phyloP scores from a whole-genome alignment of 53 echinoderm and acorn worm species.

The Paracentrotus lividus region DNA sequence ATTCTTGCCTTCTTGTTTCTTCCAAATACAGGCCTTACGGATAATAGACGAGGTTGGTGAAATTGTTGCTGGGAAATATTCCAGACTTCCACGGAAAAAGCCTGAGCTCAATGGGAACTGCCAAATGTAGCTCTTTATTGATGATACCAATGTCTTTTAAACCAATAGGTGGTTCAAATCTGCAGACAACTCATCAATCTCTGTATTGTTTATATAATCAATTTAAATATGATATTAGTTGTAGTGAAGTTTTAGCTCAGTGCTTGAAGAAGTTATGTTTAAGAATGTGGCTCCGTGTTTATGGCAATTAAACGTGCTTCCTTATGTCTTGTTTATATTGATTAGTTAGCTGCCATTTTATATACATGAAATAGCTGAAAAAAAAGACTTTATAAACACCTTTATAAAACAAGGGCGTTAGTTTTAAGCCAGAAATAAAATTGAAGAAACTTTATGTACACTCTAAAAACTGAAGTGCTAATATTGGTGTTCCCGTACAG shows the following conservation, averaged over 20 bases:
- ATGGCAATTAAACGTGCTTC: neutral
- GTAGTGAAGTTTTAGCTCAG: neutral
- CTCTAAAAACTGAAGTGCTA: too few species aligned
- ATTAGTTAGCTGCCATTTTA: neutral
- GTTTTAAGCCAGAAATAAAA: neutral
- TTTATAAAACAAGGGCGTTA: too few species aligned
- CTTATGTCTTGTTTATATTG: neutral
- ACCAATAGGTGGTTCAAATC: neutral
- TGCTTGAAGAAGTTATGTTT: too few species aligned
- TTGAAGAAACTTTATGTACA: too few species aligned
- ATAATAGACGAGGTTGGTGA: conserved; percentile 85
- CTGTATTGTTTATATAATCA: neutral
- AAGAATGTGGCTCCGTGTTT: too few species aligned
- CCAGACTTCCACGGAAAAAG: neutral
- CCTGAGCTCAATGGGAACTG: conserved; percentile 1
- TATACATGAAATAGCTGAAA: neutral
- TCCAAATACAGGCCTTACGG: conserved; percentile 77
- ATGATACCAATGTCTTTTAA: neutral
- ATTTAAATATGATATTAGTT: neutral
- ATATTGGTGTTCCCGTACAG: too few species aligned
- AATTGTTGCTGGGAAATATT: conserved; percentile 73
- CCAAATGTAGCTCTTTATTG: neutral
- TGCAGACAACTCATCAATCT: neutral
- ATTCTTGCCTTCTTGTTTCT: neutral
- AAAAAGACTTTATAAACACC: too few species aligned